These are phyloP conservation scores for Elysia crispata DNA, from an alignment of 2,888 invertebrate species.

Conservation along the genomic window DNA sequence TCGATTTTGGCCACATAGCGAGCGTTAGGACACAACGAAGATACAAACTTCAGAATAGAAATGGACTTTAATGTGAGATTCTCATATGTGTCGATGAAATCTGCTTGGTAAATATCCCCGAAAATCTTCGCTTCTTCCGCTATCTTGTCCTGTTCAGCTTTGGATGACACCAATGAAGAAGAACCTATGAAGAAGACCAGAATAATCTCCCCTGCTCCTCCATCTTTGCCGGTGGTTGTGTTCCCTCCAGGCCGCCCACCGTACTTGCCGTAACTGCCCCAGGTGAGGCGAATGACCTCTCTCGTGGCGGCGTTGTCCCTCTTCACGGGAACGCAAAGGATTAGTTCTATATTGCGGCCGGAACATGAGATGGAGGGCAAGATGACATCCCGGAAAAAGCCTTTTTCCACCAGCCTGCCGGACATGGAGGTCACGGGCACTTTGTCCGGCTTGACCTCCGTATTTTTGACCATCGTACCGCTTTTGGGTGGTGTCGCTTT, in stretches of 20 bases:
- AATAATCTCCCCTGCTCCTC: conserved; percentile 15
- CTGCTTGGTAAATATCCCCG: conserved; percentile 72
- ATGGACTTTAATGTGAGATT: conserved; percentile 78
- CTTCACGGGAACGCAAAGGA: conserved; percentile 67
- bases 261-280: conserved; percentile 65
- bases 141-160: conserved; percentile 61
- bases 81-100: conserved; percentile 76
- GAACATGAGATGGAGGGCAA: background rate
- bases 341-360: conserved; percentile 44
- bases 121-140: conserved; percentile 47
- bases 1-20: conserved; percentile 77
- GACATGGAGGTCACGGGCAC: no score
- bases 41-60: conserved; percentile 77
- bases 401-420: no score
- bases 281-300: conserved; percentile 69
- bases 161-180: conserved; percentile 43
- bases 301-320: conserved; percentile 62
- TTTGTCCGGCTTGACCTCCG: no score
- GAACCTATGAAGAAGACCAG: conserved; percentile 67
- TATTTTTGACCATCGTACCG: no score
- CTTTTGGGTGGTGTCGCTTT: no score
- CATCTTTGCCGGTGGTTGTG: conserved; percentile 41
- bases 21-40: conserved; percentile 72
- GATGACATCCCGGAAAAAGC: no score
- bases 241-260: background rate